Evolutionary conservation across 2,113 vertebrate species (phyloP), one percentile per base, ranked within the genome.

Genomic region (Triplophysa rosa): DNA sequence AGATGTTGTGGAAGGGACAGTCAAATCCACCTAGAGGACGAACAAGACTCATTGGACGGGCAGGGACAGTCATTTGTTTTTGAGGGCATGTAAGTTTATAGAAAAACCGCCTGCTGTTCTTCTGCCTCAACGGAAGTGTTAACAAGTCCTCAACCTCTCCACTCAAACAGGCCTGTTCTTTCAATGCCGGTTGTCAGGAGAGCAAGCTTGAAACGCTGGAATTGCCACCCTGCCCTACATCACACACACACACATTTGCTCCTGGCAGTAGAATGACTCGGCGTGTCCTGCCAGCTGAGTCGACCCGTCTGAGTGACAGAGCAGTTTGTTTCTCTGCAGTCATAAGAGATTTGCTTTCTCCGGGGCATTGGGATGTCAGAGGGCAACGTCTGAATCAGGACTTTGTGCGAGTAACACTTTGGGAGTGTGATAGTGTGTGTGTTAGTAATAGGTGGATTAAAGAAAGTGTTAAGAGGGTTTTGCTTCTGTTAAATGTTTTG

Each of bases 321-420:
- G 81, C 73, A 61, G 79, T 79, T 75, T 63, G 56, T 74, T 66
- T 67, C 47, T n/a, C 42, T 56, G 62, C 68, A 26, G 29, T 79
- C 78, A 17, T 54, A 45, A 63, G 67, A 59, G 47, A 70, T 79
- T 70, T 56, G 21, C 54, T 68, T 62, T 61, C 64, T 40, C 54
- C 37, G 23, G 8, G 29, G 54, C 21, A 23, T 6, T 29, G 21
- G 17, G 24, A 10, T 62, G 72, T 52, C 74, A 16, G 61, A 21
- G 62, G 62, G 26, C 17, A 75, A 21, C 6, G 2, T 33, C 37
- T 74, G 37, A 62, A 74, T 74, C 42, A 75, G 40, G n/a, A 29
- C 23, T 67, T 69, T 80, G 73, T 84, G 73, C 72, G 59, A 77
- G 79, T 67, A 72, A 63, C 42, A 64, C 21, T 65, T 24, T 24